Conservation (phyloP, 2,797 vertebrate genomes). For the Peromyscus eremicus region DNA sequence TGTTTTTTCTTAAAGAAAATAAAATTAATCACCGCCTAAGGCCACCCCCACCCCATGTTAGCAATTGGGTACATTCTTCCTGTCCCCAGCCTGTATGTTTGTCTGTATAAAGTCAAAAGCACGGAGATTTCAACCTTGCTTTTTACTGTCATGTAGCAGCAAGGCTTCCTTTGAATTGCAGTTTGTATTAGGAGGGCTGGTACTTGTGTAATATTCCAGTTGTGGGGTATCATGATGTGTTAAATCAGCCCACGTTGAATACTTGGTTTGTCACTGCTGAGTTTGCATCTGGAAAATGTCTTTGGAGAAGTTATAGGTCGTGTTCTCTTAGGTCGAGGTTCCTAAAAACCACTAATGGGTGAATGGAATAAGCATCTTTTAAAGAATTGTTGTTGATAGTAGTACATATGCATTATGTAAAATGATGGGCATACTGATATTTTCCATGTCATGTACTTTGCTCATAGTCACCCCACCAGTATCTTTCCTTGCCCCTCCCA, state of each 20-base stretch:
- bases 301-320: not conserved
- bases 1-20: not conserved
- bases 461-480: not conserved
- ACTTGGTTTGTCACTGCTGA: not conserved
- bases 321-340: not conserved
- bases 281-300: not conserved
- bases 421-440: not conserved
- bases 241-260: not conserved
- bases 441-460: not conserved
- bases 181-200: not conserved
- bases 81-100: not conserved
- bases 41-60: not conserved
- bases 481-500: not conserved
- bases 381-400: not conserved
- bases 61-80: no score
- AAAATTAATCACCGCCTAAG: not conserved
- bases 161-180: not conserved
- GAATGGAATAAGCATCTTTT: not conserved
- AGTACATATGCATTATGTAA: not conserved
- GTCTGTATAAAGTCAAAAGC: not conserved
- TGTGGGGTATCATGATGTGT: not conserved
- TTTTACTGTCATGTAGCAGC: not conserved
- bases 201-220: not conserved
- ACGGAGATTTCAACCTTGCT: not conserved
- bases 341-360: not conserved